Base-by-base conservation (phyloP, 1,140 invertebrate species). In the Drosophila rhopaloa region DNA sequence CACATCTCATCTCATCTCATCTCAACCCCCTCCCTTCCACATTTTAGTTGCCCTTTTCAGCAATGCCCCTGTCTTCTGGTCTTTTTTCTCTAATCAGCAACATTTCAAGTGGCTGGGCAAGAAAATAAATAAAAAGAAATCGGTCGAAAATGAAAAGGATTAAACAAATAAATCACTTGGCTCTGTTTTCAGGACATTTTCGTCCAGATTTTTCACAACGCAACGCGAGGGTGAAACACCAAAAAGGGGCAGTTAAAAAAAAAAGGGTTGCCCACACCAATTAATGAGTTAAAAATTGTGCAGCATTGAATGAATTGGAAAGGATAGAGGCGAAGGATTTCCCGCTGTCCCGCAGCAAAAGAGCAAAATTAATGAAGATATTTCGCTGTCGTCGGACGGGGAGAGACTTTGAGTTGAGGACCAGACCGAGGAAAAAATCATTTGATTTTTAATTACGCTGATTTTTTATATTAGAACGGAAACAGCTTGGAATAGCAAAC, bases 401-500 rank as follows among this genome's bases (percentile, higher is more conserved):
- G 9, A 6, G 11, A 10, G 27, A 32, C 47, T 50, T 37, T 16
- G 48, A 51, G 48, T 40, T 40, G 43, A 50, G 51, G 60, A 32
- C 37, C 37, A 38, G 47, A 32, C 54, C 58, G 50, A 55, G 54
- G 43, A 76, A 81, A 81, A 82, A 86, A 90, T 91, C 89, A 91
- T 91, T 91, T 91, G 88, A 91, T 91, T 91, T 91, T 91, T 91
- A 91, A 91, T 91, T 91, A 91, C 89, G 88, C 88, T 84, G 88
- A 88, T 91, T 91, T 91, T 90, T 79, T 78, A 82, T 86, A 85
- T 84, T 68, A 81, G 83, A 90, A 90, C 55, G 72, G 89, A 78
- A 88, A 79, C 84, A 88, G 89, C 81, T 81, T 91, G 89, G 77
- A 67, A 76, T 62, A 68, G 89, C 84, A 89, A 88, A 88, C 84